A percentile compares a stretch with the other conserved stretches of the same genome.
Conservation (phyloP, 92 coral and sea anemone species). For the Blastomussa wellsi region DNA sequence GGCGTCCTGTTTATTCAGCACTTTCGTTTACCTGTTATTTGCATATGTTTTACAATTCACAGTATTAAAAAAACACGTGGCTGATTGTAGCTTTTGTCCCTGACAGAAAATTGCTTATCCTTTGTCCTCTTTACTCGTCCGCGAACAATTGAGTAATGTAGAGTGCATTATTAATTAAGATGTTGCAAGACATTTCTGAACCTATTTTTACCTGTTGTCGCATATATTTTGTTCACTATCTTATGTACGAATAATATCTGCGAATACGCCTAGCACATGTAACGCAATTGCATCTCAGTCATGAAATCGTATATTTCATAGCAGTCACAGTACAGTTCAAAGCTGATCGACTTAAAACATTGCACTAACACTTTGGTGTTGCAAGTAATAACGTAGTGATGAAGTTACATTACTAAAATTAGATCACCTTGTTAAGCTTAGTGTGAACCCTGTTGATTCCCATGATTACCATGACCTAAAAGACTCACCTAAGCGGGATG, state of each 20-base stretch:
- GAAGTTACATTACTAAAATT: neutral
- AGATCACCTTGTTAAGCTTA: neutral
- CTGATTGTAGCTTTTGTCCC: neutral
- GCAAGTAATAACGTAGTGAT: neutral
- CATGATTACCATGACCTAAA: neutral
- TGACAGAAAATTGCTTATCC: neutral
- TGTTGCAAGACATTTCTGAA: neutral
- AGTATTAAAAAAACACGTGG: conserved; percentile 3
- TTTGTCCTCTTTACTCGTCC: neutral
- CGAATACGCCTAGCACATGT: neutral
- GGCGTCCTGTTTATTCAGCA: conserved; percentile 4
- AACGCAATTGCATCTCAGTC: neutral
- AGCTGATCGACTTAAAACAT: neutral
- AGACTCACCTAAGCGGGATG: neutral
- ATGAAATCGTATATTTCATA: neutral
- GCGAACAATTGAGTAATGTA: neutral
- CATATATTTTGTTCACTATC: neutral
- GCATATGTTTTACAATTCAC: neutral
- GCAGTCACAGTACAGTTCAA: no score
- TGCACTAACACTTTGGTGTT: neutral
- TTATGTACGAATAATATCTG: neutral
- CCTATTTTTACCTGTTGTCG: neutral
- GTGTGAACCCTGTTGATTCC: neutral
- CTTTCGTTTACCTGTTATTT: neutral
- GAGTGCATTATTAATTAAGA: neutral